Percentiles rank a stretch among this genome's conserved stretches.
These are phyloP conservation scores for Cynodonichthys magdalenae DNA, from an alignment of 2,797 vertebrate species.

Conservation along the genomic window DNA sequence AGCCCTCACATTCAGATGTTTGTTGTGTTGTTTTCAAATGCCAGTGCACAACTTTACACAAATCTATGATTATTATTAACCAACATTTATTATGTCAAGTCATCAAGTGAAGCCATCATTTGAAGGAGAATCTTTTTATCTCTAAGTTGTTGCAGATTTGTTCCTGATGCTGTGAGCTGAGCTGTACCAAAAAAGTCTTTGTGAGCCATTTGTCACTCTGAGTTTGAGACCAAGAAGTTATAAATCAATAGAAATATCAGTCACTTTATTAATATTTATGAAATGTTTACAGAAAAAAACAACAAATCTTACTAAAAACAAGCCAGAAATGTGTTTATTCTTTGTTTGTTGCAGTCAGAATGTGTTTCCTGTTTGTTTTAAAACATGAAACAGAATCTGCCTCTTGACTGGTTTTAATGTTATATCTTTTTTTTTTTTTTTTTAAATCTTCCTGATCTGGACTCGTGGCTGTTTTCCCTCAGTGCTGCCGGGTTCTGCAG, in stretches of 20 bases:
- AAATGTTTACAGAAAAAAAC: not conserved
- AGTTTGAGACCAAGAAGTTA: not conserved
- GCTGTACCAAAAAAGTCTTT: no score
- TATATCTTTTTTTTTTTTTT: not conserved
- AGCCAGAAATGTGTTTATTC: not conserved
- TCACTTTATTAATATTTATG: not conserved
- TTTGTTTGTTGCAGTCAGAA: not conserved
- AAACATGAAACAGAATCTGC: slow-evolving; percentile 9
- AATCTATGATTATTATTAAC: no score
- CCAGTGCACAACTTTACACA: no score
- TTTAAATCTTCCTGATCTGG: not conserved
- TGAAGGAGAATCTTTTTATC: not conserved
- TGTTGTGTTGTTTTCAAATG: not conserved
- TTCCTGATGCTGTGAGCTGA: not conserved
- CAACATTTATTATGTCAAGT: no score
- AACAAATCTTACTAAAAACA: not conserved
- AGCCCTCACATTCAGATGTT: no score
- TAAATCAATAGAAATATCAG: not conserved
- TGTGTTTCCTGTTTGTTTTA: slow-evolving; percentile 1
- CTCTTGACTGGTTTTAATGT: slow-evolving; percentile 9
- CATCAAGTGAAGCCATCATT: no score
- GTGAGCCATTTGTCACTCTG: not conserved
- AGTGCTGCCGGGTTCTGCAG: slow-evolving; percentile 22
- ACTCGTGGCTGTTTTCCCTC: not conserved
- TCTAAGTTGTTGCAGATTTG: not conserved